Percentiles rank a stretch among this genome's conserved stretches.
Conservation (phyloP, 2,888 invertebrate genomes). For the Nymphalis polychloros region DNA sequence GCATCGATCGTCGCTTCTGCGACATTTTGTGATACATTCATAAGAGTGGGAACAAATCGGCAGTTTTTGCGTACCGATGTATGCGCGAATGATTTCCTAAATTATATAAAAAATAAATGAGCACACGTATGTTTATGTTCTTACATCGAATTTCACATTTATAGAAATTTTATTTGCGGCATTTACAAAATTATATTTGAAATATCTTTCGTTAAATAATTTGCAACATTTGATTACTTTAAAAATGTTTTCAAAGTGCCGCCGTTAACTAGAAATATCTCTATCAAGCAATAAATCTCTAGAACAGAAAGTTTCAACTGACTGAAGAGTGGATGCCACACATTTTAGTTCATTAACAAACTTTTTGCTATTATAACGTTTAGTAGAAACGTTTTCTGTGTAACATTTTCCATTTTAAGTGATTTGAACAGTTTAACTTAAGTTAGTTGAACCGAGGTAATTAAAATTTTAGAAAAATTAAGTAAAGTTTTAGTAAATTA, state of each 20-base stretch:
- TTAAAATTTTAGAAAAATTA: too few relatives aligned
- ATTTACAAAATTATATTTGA: neutral
- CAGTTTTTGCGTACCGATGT: neutral
- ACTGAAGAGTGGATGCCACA: conserved; percentile 6
- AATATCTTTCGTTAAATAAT: neutral
- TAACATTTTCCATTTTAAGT: neutral
- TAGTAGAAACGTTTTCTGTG: conserved; percentile 7
- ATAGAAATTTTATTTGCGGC: neutral
- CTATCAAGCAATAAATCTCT: conserved; percentile 9
- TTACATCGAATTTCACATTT: neutral
- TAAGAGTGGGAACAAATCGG: neutral
- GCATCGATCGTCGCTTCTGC: conserved; percentile 18
- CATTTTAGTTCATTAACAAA: conserved; percentile 11
- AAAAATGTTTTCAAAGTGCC: conserved; percentile 1
- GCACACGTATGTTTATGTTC: too few relatives aligned
- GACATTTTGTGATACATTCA: conserved; percentile 5
- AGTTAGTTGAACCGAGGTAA: too few relatives aligned
- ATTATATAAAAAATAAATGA: too few relatives aligned
- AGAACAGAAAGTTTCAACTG: conserved; percentile 8
- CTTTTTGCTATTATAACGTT: conserved; percentile 16
- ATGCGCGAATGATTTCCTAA: too few relatives aligned
- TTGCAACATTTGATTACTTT: neutral
- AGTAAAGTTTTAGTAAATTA: too few relatives aligned
- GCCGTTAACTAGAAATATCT: conserved; percentile 9
- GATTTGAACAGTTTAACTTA: neutral